Evolutionary conservation across 2,797 vertebrate species (phyloP).

Genomic region (Sebastes taczanowskii): DNA sequence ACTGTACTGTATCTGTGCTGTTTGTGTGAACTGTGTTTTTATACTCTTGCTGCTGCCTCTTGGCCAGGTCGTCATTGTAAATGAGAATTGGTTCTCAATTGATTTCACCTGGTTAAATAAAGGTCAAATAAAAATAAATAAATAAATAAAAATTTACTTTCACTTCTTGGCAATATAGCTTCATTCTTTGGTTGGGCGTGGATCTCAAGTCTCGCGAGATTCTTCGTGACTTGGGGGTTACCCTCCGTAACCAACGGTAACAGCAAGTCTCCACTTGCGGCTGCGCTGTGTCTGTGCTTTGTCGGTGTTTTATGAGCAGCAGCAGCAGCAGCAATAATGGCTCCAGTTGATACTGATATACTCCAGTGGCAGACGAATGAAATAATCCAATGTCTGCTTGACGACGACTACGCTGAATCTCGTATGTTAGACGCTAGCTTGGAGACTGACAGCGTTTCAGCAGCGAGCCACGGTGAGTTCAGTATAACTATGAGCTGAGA

Average conservation of each 20-base stretch:
- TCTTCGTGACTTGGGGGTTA: neutral
- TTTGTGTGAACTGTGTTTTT: no score
- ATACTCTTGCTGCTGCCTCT: no score
- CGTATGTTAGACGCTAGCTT: fast-evolving
- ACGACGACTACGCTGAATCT: neutral
- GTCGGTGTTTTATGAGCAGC: fast-evolving
- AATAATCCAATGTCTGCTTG: constrained; percentile 41
- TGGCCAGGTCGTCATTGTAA: no score
- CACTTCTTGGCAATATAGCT: neutral
- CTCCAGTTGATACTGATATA: neutral
- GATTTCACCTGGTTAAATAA: no score
- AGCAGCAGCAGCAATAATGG: constrained; percentile 42
- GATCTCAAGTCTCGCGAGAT: neutral
- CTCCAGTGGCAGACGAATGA: constrained; percentile 17
- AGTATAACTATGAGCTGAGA: neutral
- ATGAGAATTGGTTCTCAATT: no score
- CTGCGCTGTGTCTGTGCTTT: neutral
- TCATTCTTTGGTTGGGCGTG: neutral
- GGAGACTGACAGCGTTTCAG: constrained; percentile 22
- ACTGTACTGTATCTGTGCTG: no score
- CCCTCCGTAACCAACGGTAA: neutral
- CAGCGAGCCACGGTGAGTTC: neutral
- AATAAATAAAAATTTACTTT: no score
- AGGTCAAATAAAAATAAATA: no score
- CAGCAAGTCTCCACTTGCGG: neutral